These are phyloP conservation scores for Aphidius ervi DNA, from an alignment of 1,140 invertebrate species.

Conservation along the genomic window DNA sequence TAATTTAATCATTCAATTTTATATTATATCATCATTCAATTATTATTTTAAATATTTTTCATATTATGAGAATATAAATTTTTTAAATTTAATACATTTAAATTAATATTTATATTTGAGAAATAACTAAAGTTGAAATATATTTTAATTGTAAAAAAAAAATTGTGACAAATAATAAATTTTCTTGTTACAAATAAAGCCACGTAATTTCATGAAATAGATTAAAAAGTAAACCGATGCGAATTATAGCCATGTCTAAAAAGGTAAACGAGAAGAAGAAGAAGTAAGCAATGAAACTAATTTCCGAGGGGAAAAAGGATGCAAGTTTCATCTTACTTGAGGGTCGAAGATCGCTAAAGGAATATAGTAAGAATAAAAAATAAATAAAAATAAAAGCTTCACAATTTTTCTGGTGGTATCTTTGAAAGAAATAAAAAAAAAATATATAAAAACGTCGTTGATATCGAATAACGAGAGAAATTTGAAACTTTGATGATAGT, in stretches of 20 bases:
- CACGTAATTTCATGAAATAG: not conserved
- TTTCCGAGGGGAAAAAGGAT: not conserved
- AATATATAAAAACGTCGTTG: too few species aligned
- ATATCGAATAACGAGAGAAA: too few species aligned
- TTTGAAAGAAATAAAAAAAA: too few species aligned
- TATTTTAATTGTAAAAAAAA: too few species aligned
- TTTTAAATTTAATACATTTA: too few species aligned
- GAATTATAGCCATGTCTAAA: not conserved
- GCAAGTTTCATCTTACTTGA: not conserved
- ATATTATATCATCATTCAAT: not conserved
- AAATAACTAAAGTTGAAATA: too few species aligned
- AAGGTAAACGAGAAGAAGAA: not conserved
- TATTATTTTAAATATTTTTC: too few species aligned
- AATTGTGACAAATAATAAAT: not conserved
- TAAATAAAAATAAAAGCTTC: not conserved
- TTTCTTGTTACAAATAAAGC: not conserved
- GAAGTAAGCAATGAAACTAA: conserved; percentile 7
- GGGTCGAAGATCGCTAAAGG: not conserved
- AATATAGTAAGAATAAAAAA: not conserved
- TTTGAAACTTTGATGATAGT: too few species aligned
- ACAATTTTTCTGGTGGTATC: too few species aligned
- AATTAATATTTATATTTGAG: too few species aligned
- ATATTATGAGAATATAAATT: too few species aligned
- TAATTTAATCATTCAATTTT: not conserved
- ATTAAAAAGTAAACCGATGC: conserved; percentile 1